Evolutionary conservation across 1,140 invertebrate species (phyloP), one percentile per base, ranked within the genome.

Genomic region (Ptiloglossa arizonensis): DNA sequence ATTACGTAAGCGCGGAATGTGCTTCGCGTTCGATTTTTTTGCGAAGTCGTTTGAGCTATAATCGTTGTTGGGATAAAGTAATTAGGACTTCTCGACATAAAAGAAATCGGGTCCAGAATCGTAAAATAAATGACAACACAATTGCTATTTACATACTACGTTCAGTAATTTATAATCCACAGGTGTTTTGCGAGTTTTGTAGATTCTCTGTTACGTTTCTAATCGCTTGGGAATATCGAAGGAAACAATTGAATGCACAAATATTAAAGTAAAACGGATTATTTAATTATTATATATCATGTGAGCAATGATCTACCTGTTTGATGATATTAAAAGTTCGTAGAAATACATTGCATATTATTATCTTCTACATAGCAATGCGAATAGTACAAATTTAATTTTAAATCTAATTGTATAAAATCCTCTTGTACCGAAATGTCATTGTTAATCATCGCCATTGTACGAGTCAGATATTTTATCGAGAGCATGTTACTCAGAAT

Each of bases 1-100:
- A 78, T 81, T 83, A 68, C 15, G 44, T 77, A 81, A 83, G 19
- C 50, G 3, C 11, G 44, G 59, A 81, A 81, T 38, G 32, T 41
- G 35, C 54, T 80, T 66, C 27, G 22, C 27, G 24, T 74, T 74
- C n/a, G 32, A 73, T 74, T 67, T 66, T 75, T 60, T 52, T 6
- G 1, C 5, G 4, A 59, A 0, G 4, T 19, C 5, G 22, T 52
- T 35, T 11, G 2, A 35, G n/a, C n/a, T n/a, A n/a, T n/a, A n/a
- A n/a, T n/a, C n/a, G n/a, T n/a, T n/a, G n/a, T n/a, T n/a, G n/a
- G n/a, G n/a, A n/a, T n/a, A n/a, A n/a, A n/a, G n/a, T n/a, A n/a
- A n/a, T n/a, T n/a, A n/a, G n/a, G n/a, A n/a, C n/a, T n/a, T n/a
- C n/a, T n/a, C n/a, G 29, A 4, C 35, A 35, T n/a, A 13, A 24